Conservation (phyloP, 2,113 vertebrate species). For the Paraplagusia blochii region DNA sequence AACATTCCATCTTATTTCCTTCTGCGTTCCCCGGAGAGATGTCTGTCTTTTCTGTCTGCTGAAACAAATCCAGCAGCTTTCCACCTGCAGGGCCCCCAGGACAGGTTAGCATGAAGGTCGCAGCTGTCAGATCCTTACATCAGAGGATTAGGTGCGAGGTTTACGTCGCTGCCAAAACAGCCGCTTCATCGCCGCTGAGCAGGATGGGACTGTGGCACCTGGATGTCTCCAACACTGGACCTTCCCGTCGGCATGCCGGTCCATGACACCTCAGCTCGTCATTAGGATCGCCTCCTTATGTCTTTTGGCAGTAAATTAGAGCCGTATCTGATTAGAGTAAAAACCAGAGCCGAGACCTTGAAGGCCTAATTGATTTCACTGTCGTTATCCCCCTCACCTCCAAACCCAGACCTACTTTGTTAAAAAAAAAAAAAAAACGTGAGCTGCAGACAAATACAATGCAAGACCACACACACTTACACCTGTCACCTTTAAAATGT, state of each 20-base stretch:
- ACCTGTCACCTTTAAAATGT: slow-evolving; percentile 67
- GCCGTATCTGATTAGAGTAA: slow-evolving; percentile 60
- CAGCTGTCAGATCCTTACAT: slow-evolving; percentile 61
- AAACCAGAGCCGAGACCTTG: slow-evolving; percentile 51
- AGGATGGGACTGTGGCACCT: slow-evolving; percentile 28
- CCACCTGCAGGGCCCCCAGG: slow-evolving; percentile 54
- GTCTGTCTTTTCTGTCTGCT: slow-evolving; percentile 38
- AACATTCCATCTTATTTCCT: slow-evolving; percentile 53
- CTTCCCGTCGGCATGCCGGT: slow-evolving; percentile 10
- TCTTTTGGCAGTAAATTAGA: slow-evolving; percentile 53
- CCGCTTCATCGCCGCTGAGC: slow-evolving; percentile 31
- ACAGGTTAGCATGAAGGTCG: slow-evolving; percentile 59
- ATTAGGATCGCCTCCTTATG: slow-evolving; percentile 42
- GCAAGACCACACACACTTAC: slow-evolving; percentile 59
- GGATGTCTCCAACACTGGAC: slow-evolving; percentile 17
- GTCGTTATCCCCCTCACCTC: slow-evolving; percentile 39
- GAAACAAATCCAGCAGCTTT: slow-evolving; percentile 38
- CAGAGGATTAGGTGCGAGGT: slow-evolving; percentile 41
- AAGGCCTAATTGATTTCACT: slow-evolving; percentile 71
- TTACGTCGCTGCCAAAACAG: slow-evolving; percentile 52
- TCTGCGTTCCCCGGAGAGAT: slow-evolving; percentile 44
- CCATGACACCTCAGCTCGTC: slow-evolving; percentile 36
- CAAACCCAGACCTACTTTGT: slow-evolving; percentile 38
- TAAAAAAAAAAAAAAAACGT: slow-evolving; percentile 62
- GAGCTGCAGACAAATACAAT: slow-evolving; percentile 69